These are phyloP conservation scores for Sprattus sprattus DNA, from an alignment of 2,113 vertebrate species.

Conservation along the genomic window DNA sequence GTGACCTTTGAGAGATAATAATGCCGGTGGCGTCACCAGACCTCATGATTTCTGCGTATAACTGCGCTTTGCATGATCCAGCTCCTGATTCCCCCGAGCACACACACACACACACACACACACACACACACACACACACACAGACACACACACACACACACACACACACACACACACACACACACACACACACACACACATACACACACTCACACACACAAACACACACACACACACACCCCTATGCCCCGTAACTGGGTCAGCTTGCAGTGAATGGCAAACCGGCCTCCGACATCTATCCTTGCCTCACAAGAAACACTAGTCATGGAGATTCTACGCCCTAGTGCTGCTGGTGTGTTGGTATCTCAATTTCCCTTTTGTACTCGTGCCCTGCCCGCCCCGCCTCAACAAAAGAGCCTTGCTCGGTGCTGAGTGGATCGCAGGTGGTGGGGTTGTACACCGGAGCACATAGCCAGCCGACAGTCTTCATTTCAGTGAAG, in stretches of 20 bases:
- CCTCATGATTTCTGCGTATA: background rate
- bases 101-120: background rate
- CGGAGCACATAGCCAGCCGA: no score
- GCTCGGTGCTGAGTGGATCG: no score
- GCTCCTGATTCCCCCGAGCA: background rate
- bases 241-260: background rate
- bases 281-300: background rate
- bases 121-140: background rate
- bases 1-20: background rate
- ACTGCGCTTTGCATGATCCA: background rate
- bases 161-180: slow-evolving; percentile 21
- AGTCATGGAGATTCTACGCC: no score
- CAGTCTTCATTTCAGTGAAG: no score
- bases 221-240: background rate
- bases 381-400: background rate
- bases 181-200: slow-evolving; percentile 12
- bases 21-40: background rate
- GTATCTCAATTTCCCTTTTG: background rate
- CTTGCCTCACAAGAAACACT: background rate
- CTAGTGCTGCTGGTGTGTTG: background rate
- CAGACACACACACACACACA: background rate
- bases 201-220: background rate
- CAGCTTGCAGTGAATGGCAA: background rate
- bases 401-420: no score
- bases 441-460: no score